A percentile compares a stretch with the other conserved stretches of the same genome.
Conservation (phyloP, 2,113 vertebrate species). For the Ginglymostoma cirratum region DNA sequence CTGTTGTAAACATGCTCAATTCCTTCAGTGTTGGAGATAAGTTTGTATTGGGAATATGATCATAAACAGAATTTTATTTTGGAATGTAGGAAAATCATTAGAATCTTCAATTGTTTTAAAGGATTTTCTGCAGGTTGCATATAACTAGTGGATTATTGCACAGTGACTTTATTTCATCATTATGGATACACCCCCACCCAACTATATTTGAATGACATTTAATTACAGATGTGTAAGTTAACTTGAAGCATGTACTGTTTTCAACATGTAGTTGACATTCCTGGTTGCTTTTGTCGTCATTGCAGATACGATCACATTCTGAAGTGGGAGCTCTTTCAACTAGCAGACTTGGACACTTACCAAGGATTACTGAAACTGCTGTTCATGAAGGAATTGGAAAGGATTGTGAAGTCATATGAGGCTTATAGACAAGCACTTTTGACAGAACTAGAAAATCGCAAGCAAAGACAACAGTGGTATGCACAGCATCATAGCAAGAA, state of each 20-base stretch:
- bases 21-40: background rate
- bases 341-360: conserved; percentile 94
- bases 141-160: background rate
- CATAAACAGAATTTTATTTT: background rate
- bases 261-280: background rate
- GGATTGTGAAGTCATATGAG: conserved; percentile 94
- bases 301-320: conserved; percentile 93
- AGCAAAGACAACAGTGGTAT: conserved; percentile 90
- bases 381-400: conserved; percentile 98
- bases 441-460: conserved; percentile 78
- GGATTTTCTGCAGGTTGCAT: background rate
- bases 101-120: background rate
- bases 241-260: background rate
- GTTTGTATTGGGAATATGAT: background rate
- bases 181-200: background rate
- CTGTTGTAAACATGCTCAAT: background rate
- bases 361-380: conserved; percentile 98
- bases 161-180: background rate
- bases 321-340: conserved; percentile 98
- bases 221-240: background rate
- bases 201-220: background rate
- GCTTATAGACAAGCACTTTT: conserved; percentile 87
- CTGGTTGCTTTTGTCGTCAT: background rate
- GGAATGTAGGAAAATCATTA: background rate
- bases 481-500: conserved; percentile 78